These are phyloP conservation scores for Lasioglossum baleicum DNA, from an alignment of 1,140 invertebrate genomes.

Conservation along the genomic window DNA sequence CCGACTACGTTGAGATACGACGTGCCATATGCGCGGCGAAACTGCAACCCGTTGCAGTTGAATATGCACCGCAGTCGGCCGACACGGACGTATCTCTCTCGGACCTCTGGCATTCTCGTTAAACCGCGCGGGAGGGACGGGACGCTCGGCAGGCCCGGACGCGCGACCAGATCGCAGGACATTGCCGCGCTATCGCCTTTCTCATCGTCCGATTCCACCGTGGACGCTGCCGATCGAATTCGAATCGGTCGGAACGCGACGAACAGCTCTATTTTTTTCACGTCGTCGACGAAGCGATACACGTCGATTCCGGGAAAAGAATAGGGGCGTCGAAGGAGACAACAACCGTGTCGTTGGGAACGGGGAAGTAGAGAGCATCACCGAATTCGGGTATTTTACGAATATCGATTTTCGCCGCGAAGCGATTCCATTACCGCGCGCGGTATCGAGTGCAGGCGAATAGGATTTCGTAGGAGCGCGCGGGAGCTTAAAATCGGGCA, in stretches of 20 bases:
- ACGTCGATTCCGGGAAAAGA: conserved; percentile 7
- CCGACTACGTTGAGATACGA: conserved; percentile 71
- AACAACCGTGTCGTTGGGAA: background rate
- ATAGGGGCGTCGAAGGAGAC: background rate
- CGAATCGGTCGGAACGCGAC: background rate
- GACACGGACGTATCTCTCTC: conserved; percentile 8
- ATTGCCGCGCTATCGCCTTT: background rate
- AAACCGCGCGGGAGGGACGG: background rate
- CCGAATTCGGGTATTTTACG: conserved; percentile 66
- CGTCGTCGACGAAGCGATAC: conserved; percentile 47
- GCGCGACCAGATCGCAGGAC: background rate
- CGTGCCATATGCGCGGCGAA: conserved; percentile 72
- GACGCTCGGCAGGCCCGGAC: too few relatives aligned
- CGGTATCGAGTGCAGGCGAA: background rate
- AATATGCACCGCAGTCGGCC: conserved; percentile 51
- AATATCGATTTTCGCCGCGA: conserved; percentile 64
- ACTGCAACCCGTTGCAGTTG: conserved; percentile 61
- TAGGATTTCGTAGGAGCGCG: too few relatives aligned
- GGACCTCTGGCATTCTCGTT: conserved; percentile 15
- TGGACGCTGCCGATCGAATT: background rate
- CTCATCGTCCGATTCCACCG: background rate
- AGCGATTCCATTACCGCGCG: conserved; percentile 50
- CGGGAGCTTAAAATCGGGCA: too few relatives aligned
- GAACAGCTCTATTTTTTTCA: background rate
- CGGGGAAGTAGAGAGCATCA: conserved; percentile 45